A percentile compares a stretch with the other conserved stretches of the same genome.
phyloP scores from a whole-genome alignment of 1,140 invertebrate species.

The Nephotettix cincticeps region DNA sequence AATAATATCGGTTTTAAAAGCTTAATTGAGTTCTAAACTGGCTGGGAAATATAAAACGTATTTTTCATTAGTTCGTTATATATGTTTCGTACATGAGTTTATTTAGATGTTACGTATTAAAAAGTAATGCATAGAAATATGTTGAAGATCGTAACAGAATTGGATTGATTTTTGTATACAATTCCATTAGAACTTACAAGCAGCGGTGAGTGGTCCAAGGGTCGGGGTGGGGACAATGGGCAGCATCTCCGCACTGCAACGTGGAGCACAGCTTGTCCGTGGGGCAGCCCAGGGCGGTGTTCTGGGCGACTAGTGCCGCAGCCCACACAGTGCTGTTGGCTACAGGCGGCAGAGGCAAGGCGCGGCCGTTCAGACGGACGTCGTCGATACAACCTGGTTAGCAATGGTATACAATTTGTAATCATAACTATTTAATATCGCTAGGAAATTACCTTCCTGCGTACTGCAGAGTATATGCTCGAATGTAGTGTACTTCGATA shows the following conservation, averaged over 20 bases:
- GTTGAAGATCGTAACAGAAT: neutral
- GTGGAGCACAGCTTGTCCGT: conserved; percentile 91
- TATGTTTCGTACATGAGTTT: no score
- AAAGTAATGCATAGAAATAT: neutral
- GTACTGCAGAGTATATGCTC: no score
- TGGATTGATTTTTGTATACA: neutral
- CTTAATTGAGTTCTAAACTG: no score
- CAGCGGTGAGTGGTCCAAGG: conserved; percentile 95
- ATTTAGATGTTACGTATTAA: no score
- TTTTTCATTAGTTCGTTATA: no score
- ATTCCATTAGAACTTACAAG: conserved; percentile 68
- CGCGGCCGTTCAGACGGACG: conserved; percentile 84
- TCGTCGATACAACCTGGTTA: conserved; percentile 79
- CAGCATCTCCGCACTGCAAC: conserved; percentile 84
- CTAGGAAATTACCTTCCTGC: no score
- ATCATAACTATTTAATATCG: no score
- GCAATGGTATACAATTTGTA: no score
- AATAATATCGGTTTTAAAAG: no score
- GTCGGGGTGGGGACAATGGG: conserved; percentile 92
- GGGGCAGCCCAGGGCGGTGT: conserved; percentile 84
- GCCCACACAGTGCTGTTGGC: conserved; percentile 95
- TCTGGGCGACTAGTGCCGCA: conserved; percentile 85
- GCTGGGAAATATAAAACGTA: no score
- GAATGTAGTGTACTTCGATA: no score
- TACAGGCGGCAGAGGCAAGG: conserved; percentile 85